Conservation (phyloP, 2,797 vertebrate genomes). For the Lycodopsis pacificus region DNA sequence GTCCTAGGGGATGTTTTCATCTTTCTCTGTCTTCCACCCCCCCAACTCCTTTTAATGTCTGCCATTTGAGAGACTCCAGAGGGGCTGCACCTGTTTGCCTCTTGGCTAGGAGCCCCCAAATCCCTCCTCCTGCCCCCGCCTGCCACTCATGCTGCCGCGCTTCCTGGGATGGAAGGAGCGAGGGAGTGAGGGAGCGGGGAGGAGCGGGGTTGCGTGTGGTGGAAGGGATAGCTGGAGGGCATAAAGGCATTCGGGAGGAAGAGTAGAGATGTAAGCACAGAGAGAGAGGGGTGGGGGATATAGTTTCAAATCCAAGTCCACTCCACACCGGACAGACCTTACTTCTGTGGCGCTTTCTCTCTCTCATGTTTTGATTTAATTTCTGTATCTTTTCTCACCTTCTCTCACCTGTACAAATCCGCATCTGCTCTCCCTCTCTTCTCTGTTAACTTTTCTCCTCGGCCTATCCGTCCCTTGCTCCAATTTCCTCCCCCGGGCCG, state of each 20-base stretch:
- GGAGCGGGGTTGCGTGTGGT: constrained; percentile 80
- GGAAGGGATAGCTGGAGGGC: constrained; percentile 85
- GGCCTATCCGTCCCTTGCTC: constrained; percentile 39
- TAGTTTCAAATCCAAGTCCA: constrained; percentile 78
- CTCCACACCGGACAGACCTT: constrained; percentile 71
- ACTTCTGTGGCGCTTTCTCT: constrained; percentile 56
- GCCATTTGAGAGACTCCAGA: constrained; percentile 88
- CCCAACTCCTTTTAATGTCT: constrained; percentile 82
- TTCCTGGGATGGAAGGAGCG: constrained; percentile 81
- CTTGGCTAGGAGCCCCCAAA: constrained; percentile 84
- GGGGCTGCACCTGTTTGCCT: constrained; percentile 90
- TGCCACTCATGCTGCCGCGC: constrained; percentile 84
- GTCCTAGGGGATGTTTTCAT: constrained; percentile 84
- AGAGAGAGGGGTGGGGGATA: constrained; percentile 44
- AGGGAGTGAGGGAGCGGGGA: constrained; percentile 56
- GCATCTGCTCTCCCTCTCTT: constrained; percentile 52
- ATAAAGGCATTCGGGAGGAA: constrained; percentile 78
- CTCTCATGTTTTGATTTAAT: constrained; percentile 74
- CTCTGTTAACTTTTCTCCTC: constrained; percentile 57
- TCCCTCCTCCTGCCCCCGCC: constrained; percentile 84
- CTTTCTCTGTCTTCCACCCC: constrained; percentile 56
- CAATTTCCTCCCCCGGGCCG: constrained; percentile 43
- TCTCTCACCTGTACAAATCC: constrained; percentile 49
- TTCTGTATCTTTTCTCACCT: constrained; percentile 56
- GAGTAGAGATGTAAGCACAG: constrained; percentile 71